Percentiles rank a stretch among this genome's conserved stretches.
These are phyloP conservation scores for Cephonodes hylas DNA, from an alignment of 2,888 invertebrate genomes.

Conservation along the genomic window DNA sequence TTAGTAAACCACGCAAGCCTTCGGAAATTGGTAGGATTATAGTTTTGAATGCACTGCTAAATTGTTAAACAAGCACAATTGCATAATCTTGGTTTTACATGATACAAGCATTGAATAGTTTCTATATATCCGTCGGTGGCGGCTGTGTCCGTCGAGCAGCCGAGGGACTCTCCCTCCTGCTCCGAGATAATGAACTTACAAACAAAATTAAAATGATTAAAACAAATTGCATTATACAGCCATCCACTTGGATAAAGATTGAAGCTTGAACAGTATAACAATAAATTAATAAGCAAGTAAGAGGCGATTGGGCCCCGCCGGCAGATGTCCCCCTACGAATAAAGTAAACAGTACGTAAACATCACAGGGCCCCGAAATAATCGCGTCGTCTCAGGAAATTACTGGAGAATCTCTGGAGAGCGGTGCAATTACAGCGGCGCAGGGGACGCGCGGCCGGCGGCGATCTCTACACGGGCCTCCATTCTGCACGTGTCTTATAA, in stretches of 20 bases:
- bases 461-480: neutral
- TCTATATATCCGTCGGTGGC: neutral
- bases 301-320: neutral
- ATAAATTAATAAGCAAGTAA: conserved; percentile 3
- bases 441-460: neutral
- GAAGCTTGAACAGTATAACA: neutral
- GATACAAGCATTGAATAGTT: too few relatives aligned
- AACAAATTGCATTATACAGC: neutral
- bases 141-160: neutral
- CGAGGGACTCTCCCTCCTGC: neutral
- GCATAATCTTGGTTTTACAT: too few relatives aligned
- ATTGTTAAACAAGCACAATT: too few relatives aligned
- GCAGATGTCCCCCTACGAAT: conserved; percentile 2
- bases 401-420: conserved; percentile 7
- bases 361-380: neutral
- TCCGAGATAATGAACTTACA: neutral
- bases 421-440: neutral
- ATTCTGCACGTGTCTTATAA: conserved; percentile 11
- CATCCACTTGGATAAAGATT: neutral
- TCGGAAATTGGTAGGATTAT: too few relatives aligned
- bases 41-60: too few relatives aligned
- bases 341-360: neutral
- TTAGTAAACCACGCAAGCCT: too few relatives aligned
- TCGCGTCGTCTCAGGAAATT: conserved; percentile 8
- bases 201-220: neutral